A percentile compares a stretch with the other conserved stretches of the same genome.
Conservation (phyloP, 2,888 invertebrate species). For the Resseliella maxima region DNA sequence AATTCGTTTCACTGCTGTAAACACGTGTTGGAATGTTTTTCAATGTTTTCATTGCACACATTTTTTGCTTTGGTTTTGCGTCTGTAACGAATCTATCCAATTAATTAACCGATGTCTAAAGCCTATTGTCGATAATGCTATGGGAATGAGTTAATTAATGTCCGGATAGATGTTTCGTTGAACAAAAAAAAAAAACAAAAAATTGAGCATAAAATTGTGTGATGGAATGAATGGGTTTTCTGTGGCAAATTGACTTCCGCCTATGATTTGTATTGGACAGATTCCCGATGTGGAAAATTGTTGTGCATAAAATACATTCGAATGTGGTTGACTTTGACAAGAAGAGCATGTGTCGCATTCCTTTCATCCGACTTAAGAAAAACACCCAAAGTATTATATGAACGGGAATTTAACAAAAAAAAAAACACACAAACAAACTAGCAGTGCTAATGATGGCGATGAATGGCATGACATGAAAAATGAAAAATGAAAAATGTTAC, state of each 20-base stretch:
- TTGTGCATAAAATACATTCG: not conserved
- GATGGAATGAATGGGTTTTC: no score
- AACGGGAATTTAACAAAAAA: not conserved
- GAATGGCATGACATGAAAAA: not conserved
- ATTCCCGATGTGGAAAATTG: not conserved
- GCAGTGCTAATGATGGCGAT: no score
- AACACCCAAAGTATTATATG: not conserved
- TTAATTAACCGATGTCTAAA: no score
- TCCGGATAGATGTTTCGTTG: not conserved
- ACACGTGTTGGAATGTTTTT: not conserved
- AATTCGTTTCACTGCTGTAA: not conserved
- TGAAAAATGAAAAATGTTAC: not conserved
- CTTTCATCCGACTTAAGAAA: not conserved
- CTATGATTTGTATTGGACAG: not conserved
- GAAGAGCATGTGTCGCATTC: constrained; percentile 19
- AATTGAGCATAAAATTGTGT: not conserved
- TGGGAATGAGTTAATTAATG: not conserved
- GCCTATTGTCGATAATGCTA: no score
- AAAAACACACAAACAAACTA: no score
- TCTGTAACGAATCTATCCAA: no score
- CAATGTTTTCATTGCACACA: not conserved
- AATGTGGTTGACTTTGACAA: constrained; percentile 46
- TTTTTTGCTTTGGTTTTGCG: not conserved
- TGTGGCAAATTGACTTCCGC: not conserved
- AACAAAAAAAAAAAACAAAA: no score